Evolutionary conservation across 2,888 invertebrate genomes (phyloP).

Genomic region (Drosophila fungiperda): DNA sequence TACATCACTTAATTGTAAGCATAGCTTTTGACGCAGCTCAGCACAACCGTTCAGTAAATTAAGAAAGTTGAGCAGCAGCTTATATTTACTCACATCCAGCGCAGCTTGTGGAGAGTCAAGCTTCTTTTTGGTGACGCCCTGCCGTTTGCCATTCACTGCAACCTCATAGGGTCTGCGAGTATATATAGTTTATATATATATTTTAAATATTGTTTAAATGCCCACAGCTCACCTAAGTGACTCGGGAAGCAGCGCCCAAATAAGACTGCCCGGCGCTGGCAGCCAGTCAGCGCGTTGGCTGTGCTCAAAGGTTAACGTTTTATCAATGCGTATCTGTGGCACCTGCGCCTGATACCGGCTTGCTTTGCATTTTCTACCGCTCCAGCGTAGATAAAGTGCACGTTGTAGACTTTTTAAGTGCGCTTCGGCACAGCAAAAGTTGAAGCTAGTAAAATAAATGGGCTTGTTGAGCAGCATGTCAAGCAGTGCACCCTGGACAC

Average conservation of each 20-base stretch:
- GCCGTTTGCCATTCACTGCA: slow-evolving; percentile 91
- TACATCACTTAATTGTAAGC: slow-evolving; percentile 29
- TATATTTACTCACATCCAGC: slow-evolving; percentile 87
- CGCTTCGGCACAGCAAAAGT: slow-evolving; percentile 89
- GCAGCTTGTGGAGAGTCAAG: slow-evolving; percentile 84
- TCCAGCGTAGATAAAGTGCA: slow-evolving; percentile 86
- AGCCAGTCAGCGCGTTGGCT: slow-evolving; percentile 83
- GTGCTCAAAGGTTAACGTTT: slow-evolving; percentile 83
- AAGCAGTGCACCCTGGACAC: slow-evolving; percentile 93
- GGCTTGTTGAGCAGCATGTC: slow-evolving; percentile 88
- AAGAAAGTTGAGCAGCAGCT: slow-evolving; percentile 86
- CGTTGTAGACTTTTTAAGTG: slow-evolving; percentile 87
- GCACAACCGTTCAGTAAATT: slow-evolving; percentile 83
- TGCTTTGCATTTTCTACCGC: slow-evolving; percentile 22
- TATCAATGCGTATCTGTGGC: slow-evolving; percentile 71
- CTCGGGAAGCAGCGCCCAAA: slow-evolving; percentile 86
- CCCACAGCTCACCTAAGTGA: slow-evolving; percentile 78
- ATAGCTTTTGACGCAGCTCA: slow-evolving; percentile 52
- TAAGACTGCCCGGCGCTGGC: slow-evolving; percentile 88
- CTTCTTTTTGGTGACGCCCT: slow-evolving; percentile 91
- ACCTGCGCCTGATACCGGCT: slow-evolving; percentile 62
- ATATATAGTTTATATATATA: slow-evolving; percentile 16
- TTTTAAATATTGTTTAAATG: background rate
- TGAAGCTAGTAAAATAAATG: slow-evolving; percentile 89
- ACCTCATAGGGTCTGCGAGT: slow-evolving; percentile 89